Percentiles rank a stretch among this genome's conserved stretches.
phyloP scores from a whole-genome alignment of 2,888 invertebrate species.

The Chydorus sphaericus region DNA sequence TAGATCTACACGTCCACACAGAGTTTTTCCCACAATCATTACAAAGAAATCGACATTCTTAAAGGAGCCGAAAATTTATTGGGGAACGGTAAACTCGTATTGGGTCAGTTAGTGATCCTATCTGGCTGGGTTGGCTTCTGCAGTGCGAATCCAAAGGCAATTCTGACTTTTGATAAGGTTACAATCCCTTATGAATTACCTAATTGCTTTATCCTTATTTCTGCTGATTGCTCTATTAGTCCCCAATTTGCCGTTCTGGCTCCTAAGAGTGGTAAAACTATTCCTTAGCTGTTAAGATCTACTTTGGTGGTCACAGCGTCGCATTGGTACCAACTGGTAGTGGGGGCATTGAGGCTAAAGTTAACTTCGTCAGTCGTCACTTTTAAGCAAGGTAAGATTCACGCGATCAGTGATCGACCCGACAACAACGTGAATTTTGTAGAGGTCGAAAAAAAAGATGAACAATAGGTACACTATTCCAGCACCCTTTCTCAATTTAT shows the following conservation, averaged over 20 bases:
- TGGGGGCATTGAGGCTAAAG: conserved; percentile 2
- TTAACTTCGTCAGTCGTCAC: conserved; percentile 9
- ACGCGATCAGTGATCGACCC: conserved; percentile 1
- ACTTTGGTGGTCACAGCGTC: conserved; percentile 12
- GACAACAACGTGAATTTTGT: background rate
- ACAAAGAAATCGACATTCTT: conserved; percentile 6
- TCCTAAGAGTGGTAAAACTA: background rate
- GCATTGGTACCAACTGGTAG: background rate
- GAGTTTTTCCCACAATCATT: conserved; percentile 12
- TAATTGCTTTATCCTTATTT: conserved; percentile 11
- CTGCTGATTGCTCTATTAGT: conserved; percentile 10
- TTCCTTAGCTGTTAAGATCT: conserved; percentile 13
- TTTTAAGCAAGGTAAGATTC: background rate
- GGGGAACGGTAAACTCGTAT: conserved; percentile 7
- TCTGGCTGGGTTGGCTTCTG: conserved; percentile 12
- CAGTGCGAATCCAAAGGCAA: conserved; percentile 9
- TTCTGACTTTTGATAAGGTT: conserved; percentile 10
- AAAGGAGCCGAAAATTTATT: background rate
- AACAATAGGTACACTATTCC: conserved; percentile 12
- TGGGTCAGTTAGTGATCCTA: background rate
- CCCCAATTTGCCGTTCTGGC: conserved; percentile 14
- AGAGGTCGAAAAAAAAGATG: background rate
- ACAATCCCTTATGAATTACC: conserved; percentile 8
- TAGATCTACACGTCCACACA: conserved; percentile 11
- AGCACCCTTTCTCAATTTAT: conserved; percentile 6